phyloP scores from a whole-genome alignment of 1,140 invertebrate species.

The Meloidogyne floridensis region DNA sequence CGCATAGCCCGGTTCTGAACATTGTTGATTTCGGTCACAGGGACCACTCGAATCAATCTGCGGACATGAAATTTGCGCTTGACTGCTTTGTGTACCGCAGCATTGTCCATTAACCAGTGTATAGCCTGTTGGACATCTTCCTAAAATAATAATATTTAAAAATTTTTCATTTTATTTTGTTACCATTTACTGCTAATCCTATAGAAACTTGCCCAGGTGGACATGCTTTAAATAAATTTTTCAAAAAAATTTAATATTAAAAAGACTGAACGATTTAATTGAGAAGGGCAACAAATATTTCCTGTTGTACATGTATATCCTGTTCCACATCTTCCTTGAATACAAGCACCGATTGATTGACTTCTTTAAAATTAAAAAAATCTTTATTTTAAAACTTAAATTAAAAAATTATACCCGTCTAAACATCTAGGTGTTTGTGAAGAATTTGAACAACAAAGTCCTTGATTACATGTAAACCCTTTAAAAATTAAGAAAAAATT shows the following conservation, averaged over 20 bases:
- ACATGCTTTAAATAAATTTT: constrained; percentile 46
- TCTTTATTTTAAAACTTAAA: background rate
- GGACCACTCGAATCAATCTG: constrained; percentile 49
- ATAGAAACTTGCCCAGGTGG: constrained; percentile 56
- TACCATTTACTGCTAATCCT: constrained; percentile 58
- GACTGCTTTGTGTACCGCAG: constrained; percentile 48
- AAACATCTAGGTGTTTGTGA: constrained; percentile 62
- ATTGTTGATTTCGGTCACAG: constrained; percentile 44
- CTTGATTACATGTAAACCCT: constrained; percentile 64
- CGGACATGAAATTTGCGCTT: constrained; percentile 39
- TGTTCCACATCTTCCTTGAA: constrained; percentile 58
- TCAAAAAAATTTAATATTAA: constrained; percentile 9
- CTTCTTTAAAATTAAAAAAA: constrained; percentile 29
- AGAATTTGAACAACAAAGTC: constrained; percentile 61
- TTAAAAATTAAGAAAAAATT: no score
- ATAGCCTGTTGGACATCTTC: constrained; percentile 56
- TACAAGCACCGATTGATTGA: constrained; percentile 63
- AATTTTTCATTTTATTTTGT: no score
- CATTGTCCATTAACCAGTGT: constrained; percentile 57
- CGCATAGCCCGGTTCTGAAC: constrained; percentile 49
- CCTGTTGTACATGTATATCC: constrained; percentile 64
- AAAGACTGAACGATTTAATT: constrained; percentile 41
- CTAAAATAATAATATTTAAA: background rate
- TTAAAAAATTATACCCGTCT: constrained; percentile 44
- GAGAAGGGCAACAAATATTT: constrained; percentile 63